These are phyloP conservation scores for Columbina picui DNA, from an alignment of 2,113 vertebrate genomes.

Conservation along the genomic window DNA sequence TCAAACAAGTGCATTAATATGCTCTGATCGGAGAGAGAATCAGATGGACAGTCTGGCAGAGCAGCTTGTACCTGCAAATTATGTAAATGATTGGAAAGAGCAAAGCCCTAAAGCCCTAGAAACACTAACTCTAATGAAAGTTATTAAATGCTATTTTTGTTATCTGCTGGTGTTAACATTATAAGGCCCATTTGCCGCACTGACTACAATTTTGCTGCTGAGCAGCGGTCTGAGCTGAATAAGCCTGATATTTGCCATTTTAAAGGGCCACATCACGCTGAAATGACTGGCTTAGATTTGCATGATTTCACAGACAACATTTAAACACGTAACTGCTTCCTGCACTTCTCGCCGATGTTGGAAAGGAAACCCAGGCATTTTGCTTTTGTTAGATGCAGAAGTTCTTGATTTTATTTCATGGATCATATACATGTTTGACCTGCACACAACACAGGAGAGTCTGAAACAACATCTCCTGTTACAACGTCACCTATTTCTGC, in stretches of 20 bases:
- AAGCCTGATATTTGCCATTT: not conserved
- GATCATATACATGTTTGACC: not conserved
- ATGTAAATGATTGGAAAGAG: conserved; percentile 54
- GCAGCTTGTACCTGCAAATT: conserved; percentile 69
- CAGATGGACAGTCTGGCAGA: conserved; percentile 60
- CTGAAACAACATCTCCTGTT: not conserved
- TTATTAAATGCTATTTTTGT: conserved; percentile 68
- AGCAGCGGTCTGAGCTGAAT: not conserved
- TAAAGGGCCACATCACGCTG: not conserved
- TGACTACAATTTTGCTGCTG: conserved; percentile 18
- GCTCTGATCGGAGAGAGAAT: conserved; percentile 54
- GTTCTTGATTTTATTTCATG: not conserved
- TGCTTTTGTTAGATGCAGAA: not conserved
- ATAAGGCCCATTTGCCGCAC: conserved; percentile 25
- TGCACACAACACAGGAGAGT: not conserved
- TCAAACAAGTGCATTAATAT: conserved; percentile 65
- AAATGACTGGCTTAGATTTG: not conserved
- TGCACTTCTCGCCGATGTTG: not conserved
- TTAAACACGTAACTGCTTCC: conserved; percentile 16
- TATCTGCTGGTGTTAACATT: conserved; percentile 41
- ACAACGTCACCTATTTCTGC: not conserved
- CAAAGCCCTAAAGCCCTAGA: conserved; percentile 59
- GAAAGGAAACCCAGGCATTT: not conserved
- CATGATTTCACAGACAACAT: not conserved
- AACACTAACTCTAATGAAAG: conserved; percentile 67